These are phyloP conservation scores for Adelognathus sp. DNA, from an alignment of 2,888 invertebrate species.

Conservation along the genomic window DNA sequence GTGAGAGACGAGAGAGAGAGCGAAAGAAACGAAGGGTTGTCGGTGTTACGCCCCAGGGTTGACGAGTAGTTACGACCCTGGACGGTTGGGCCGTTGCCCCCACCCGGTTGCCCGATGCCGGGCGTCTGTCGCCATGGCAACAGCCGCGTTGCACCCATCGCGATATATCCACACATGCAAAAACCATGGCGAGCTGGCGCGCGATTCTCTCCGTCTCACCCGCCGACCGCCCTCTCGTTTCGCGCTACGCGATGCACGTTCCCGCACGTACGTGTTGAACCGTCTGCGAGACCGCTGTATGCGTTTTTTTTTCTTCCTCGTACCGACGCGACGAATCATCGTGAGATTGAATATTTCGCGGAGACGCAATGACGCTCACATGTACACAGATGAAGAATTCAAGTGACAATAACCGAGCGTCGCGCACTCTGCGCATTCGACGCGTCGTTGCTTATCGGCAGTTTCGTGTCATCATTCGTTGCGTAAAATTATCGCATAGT, in stretches of 20 bases:
- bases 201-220: background rate
- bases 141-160: slow-evolving; percentile 80
- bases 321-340: slow-evolving; percentile 5
- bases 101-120: slow-evolving; percentile 79
- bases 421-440: background rate
- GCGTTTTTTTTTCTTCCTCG: background rate
- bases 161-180: slow-evolving; percentile 63
- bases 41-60: slow-evolving; percentile 56
- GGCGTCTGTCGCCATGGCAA: slow-evolving; percentile 82
- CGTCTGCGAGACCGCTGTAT: background rate
- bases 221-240: background rate
- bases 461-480: background rate
- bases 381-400: too few relatives aligned
- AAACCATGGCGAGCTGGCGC: slow-evolving; percentile 45
- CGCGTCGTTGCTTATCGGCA: background rate
- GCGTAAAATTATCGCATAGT: background rate
- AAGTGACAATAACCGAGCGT: background rate
- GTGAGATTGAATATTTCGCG: background rate
- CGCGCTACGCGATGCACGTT: background rate
- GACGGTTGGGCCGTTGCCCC: slow-evolving; percentile 81
- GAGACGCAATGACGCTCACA: background rate
- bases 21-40: slow-evolving; percentile 39
- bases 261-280: background rate
- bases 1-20: background rate
- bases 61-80: slow-evolving; percentile 77